Base-by-base conservation (phyloP, 2,113 vertebrate genomes). In the Bos javanicus region DNA sequence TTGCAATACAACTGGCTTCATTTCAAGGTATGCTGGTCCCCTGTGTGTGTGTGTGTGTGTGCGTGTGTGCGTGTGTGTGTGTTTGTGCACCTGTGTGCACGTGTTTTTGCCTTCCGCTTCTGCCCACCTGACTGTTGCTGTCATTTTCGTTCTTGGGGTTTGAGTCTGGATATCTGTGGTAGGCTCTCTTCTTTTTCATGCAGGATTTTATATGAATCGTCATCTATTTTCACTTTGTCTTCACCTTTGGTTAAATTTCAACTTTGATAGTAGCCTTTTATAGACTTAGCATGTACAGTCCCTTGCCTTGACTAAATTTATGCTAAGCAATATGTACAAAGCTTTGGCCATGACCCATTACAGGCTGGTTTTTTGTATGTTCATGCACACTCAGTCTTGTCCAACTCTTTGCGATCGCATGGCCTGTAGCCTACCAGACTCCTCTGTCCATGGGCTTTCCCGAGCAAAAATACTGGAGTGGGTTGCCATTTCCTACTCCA, bases 41-140 rank as follows among this genome's bases (percentile, higher is more conserved):
- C 0, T 1, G 16, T 50, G 52, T 16, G 19, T 48, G 25, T 82
- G 39, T 0, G 30, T 10, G 25, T 0, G 30, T 15, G 25, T 1
- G 36, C 36, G 36, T 56, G 25, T 2, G 16, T 4, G 39, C 39
- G 39, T 6, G 43, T 28, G 13, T 26, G 13, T 26, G 16, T 43
- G 30, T 57, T 4, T 56, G 36, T 91, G 4, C 5, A 21, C 14
- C 1, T 88, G 46, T 67, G 59, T 46, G 60, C 3, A 46, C 0
- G 10, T 5, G 23, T 2, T 54, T 82, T 54, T 54, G 33, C 33
- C 21, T 78, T 28, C 43, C 3, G 17, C 39, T 78, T 43, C 59
- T 64, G 14, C 39, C 33, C 26, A 26, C 12, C 11, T 23, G 30
- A 11, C 10, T 0, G 7, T 25, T 6, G 48, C 15, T 17, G 2